phyloP scores from a whole-genome alignment of 2,113 vertebrate genomes.

The Polypterus senegalus region DNA sequence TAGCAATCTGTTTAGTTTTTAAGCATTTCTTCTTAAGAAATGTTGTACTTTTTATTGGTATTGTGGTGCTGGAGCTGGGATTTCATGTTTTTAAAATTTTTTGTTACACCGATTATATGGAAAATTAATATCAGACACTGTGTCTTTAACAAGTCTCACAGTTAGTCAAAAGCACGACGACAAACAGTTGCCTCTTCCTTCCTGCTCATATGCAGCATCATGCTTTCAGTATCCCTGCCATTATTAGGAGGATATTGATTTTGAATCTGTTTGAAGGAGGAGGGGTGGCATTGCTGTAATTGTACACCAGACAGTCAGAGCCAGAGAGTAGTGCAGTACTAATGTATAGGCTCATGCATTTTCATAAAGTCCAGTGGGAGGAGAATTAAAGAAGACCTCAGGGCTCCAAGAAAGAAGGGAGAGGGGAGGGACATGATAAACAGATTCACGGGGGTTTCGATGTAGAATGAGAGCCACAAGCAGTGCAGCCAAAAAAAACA shows the following conservation, averaged over 20 bases:
- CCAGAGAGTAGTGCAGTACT: constrained; percentile 35
- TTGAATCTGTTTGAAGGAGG: constrained; percentile 54
- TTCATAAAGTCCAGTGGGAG: constrained; percentile 33
- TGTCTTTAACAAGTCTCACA: constrained; percentile 39
- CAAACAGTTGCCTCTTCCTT: constrained; percentile 66
- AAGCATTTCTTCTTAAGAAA: no score
- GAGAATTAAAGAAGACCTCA: constrained; percentile 42
- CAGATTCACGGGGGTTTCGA: constrained; percentile 18
- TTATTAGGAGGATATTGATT: constrained; percentile 86
- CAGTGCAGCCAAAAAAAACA: constrained; percentile 36
- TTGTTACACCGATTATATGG: no score
- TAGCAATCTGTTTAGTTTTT: no score
- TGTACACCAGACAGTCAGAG: constrained; percentile 59
- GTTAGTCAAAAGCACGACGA: constrained; percentile 52
- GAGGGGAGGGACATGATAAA: constrained; percentile 28
- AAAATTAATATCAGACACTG: constrained; percentile 19
- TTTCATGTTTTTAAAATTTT: no score
- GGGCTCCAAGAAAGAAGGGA: constrained; percentile 27
- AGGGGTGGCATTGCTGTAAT: constrained; percentile 44
- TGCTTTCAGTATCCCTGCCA: constrained; percentile 55
- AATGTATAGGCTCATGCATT: constrained; percentile 40
- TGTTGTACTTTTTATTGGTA: no score
- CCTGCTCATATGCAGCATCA: constrained; percentile 56
- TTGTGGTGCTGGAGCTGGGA: no score
- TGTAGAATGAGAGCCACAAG: constrained; percentile 15